Evolutionary conservation across 2,113 vertebrate species (phyloP).

Genomic region (Pedetes capensis): DNA sequence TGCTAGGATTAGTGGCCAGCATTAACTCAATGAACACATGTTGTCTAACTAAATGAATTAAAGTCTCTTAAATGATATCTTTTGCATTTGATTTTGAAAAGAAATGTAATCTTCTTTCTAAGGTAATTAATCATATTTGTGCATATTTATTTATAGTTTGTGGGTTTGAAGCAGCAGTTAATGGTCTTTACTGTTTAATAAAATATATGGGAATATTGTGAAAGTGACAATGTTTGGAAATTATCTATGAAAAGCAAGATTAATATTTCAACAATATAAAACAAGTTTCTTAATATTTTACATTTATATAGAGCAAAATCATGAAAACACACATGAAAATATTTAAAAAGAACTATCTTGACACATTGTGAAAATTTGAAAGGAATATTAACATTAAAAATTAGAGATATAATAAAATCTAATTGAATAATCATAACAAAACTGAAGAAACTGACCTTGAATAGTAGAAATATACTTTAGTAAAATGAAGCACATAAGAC

Average conservation of each 20-base stretch:
- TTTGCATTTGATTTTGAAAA: slow-evolving; percentile 31
- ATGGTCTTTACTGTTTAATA: not conserved
- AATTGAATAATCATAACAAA: slow-evolving; percentile 74
- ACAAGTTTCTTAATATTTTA: slow-evolving; percentile 26
- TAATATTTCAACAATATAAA: not conserved
- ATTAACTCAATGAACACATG: slow-evolving; percentile 14
- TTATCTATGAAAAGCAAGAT: not conserved
- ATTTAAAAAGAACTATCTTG: slow-evolving; percentile 53
- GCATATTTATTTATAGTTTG: not conserved
- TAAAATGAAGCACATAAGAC: too few species aligned
- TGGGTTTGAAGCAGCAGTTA: not conserved
- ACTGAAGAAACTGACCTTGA: slow-evolving; percentile 68
- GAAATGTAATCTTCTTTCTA: not conserved
- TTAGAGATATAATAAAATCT: slow-evolving; percentile 69
- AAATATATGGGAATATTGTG: not conserved
- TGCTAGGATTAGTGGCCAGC: not conserved
- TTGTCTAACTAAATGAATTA: not conserved
- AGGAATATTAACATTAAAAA: slow-evolving; percentile 61
- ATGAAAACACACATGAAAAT: slow-evolving; percentile 29
- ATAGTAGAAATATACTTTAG: slow-evolving; percentile 65
- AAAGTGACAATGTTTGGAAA: not conserved
- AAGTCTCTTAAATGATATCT: not conserved
- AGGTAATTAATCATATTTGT: not conserved
- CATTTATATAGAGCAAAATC: not conserved
- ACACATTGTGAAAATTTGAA: slow-evolving; percentile 30